Evolutionary conservation across 2,888 invertebrate genomes (phyloP), one percentile per base, ranked within the genome.

Genomic region (Nowickia ferox): DNA sequence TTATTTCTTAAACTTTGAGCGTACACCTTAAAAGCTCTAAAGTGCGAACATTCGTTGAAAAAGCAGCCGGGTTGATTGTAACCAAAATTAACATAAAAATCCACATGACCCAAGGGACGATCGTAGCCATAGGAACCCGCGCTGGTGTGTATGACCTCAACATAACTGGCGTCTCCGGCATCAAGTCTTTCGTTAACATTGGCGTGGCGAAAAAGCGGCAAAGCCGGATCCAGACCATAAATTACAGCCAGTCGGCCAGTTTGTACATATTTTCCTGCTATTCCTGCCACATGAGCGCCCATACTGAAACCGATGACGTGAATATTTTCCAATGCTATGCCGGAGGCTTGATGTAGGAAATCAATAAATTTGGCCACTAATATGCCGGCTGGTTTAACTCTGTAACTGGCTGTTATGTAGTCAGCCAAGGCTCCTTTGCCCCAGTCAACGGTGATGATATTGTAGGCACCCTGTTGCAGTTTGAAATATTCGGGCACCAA

Each of bases 121-220:
- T 92, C 92, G 85, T 90, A 92, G n/a, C 92, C 92, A 84, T 92
- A 92, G 40, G 90, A 90, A 53, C 92, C 92, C 9, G 94, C 95
- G 87, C 95, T 95, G 0, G 96, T 96, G 89, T 97, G 96, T 81
- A 96, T 94, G 1, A 96, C 94, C 89, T 96, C 96, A 1, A 96
- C 96, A 89, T 96, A 96, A 57, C 93, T 91, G 0, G 96, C 96
- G 90, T 96, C 96, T 10, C 91, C 93, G 51, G 91, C 91, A 75
- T 95, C 95, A 19, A 96, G 91, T 1, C 92, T 90, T 40, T 90
- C 90, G 8, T 87, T 85, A n/a, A 87, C 85, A 68, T 89, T 88
- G 9, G 91, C 89, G 66, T 89, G 91, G 9, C 89, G 90, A 22
- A 92, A 92, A 65, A 91, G 88, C 0, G 91, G 92, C 55, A 90